Base-by-base conservation (phyloP, 2,797 vertebrate species). In the Toxotes lorentzi region DNA sequence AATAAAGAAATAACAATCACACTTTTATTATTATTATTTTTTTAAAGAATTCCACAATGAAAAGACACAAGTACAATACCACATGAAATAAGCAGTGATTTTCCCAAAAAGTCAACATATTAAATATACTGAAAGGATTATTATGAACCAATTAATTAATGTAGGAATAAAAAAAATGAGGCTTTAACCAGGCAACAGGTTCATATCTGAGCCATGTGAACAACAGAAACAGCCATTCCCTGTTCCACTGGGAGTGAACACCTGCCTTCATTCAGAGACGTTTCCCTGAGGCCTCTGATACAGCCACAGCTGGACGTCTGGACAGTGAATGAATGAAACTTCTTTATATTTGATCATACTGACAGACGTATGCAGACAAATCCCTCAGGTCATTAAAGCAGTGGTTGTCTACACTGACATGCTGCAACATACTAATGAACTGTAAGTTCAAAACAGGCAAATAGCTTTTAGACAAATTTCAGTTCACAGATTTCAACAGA, bases 321-420 rank as follows among this genome's bases (percentile, higher is more conserved):
- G 74, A 85, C 81, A 45, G 72, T 8, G 45, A 62, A 53, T 59
- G 73, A 68, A 61, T 66, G 73, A 67, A 63, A 48, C 58, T 30
- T 50, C 80, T 77, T 78, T 10, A 88, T 90, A 91, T 90, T 85
- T 84, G 76, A 63, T 63, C 79, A 62, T 64, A 89, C 12, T 91
- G 88, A 91, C 88, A 91, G 89, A 92, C 27, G 57, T 0, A 70
- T 9, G 57, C 65, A 35, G 78, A 74, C 51, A 24, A 69, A 67
- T 71, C 63, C 38, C 35, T 47, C 17, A 1, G 51, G 14, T 60
- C 70, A 41, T 62, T 84, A 79, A 82, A 85, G 77, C 70, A 30
- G 45, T n/a, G 30, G 24, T 54, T 27, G 76, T 76, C 65, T 30
- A 17, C 67, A 24, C 70, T n/a, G 73, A 73, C 74, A 48, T 48